phyloP scores from a whole-genome alignment of 2,113 vertebrate genomes.

The Dasyurus viverrinus region DNA sequence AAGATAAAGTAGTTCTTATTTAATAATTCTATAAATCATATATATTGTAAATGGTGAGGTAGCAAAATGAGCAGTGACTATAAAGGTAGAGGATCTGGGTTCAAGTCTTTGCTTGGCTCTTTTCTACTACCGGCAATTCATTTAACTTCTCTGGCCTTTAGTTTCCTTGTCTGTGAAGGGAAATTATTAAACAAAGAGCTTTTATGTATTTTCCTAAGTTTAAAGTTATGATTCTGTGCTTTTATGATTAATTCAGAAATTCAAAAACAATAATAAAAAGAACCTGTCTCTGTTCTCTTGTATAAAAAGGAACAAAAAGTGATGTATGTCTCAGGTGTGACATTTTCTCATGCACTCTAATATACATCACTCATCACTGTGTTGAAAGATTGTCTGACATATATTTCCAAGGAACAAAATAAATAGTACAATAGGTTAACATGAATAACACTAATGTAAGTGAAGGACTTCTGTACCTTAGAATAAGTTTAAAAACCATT shows the following conservation, averaged over 20 bases:
- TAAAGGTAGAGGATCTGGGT: not conserved
- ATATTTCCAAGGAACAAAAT: conserved; percentile 66
- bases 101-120: not conserved
- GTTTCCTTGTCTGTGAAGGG: not conserved
- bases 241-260: conserved; percentile 29
- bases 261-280: conserved; percentile 22
- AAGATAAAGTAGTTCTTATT: not conserved
- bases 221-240: not conserved
- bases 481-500: conserved; percentile 58
- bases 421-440: conserved; percentile 67
- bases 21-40: not conserved
- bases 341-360: conserved; percentile 70
- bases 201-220: not conserved
- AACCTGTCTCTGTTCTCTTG: conserved; percentile 57
- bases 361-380: conserved; percentile 70
- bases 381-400: conserved; percentile 74
- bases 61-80: not conserved
- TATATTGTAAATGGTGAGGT: not conserved
- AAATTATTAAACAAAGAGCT: not conserved
- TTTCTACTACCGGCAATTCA: not conserved
- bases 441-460: conserved; percentile 19
- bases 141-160: not conserved
- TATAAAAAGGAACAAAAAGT: conserved; percentile 72
- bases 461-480: conserved; percentile 57
- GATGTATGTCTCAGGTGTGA: conserved; percentile 66